Percentiles rank a stretch among this genome's conserved stretches.
These are phyloP conservation scores for Bembecia ichneumoniformis DNA, from an alignment of 2,888 invertebrate species.

Conservation along the genomic window DNA sequence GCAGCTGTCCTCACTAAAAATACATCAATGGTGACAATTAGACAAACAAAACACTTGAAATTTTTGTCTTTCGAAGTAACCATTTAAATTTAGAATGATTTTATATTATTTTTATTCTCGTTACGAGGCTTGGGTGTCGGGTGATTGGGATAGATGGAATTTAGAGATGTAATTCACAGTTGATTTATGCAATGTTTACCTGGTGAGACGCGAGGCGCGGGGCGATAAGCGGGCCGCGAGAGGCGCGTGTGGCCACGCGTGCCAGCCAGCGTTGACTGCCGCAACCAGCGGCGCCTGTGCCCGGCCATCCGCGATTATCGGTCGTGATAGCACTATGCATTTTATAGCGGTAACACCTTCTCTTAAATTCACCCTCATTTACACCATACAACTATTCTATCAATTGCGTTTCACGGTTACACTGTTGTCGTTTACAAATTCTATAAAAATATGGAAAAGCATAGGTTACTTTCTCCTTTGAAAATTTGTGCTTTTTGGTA, in stretches of 20 bases:
- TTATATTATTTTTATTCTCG: slow-evolving; percentile 8
- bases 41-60: slow-evolving; percentile 12
- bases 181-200: slow-evolving; percentile 11
- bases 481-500: no score
- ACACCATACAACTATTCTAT: background rate
- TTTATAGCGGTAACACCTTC: slow-evolving; percentile 1
- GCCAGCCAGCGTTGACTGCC: slow-evolving; percentile 61
- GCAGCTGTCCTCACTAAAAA: slow-evolving; percentile 14
- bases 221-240: slow-evolving; percentile 41
- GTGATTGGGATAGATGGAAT: background rate
- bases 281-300: slow-evolving; percentile 30
- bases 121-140: background rate
- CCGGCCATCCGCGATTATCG: slow-evolving; percentile 41
- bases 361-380: background rate
- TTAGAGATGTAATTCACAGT: background rate
- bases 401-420: background rate
- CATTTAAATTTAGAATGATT: slow-evolving; percentile 27
- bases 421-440: no score
- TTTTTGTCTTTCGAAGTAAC: slow-evolving; percentile 11
- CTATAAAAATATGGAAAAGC: no score
- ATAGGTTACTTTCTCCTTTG: no score
- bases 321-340: slow-evolving; percentile 26
- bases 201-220: slow-evolving; percentile 35
- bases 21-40: slow-evolving; percentile 9
- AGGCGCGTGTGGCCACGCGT: slow-evolving; percentile 62